Base-by-base conservation (phyloP, 2,888 invertebrate species). In the Imbricaverruca yamaguchii region DNA sequence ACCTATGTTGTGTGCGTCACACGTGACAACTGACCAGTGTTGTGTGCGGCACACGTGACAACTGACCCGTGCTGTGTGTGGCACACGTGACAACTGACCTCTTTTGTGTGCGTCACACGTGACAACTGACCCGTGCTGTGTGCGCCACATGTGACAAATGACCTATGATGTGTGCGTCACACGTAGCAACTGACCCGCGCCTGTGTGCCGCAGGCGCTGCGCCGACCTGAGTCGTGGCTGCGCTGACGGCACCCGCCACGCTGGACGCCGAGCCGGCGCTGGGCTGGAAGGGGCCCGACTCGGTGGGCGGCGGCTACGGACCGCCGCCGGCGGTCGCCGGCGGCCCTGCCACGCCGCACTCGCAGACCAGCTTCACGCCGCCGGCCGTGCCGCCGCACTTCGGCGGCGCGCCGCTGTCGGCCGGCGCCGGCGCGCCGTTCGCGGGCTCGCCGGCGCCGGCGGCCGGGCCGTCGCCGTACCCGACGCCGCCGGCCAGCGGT, bases 401-500 rank as follows among this genome's bases (percentile, higher is more conserved):
- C 79, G 3, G 23, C 13, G 57, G 79, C 18, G 57, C 79, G 21
- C 57, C 23, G 9, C 79, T 25, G 15, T 57, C 79, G n/a, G 79
- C 56, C 67, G 67, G 9, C 23, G 11, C 67, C 25, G 57, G 57
- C 23, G 21, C 79, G 56, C 79, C 79, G 23, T 79, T 23, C 79
- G 11, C 79, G 23, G 79, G 57, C 23, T 79, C 79, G 15, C 79
- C 79, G 79, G 57, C n/a, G 79, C 79, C 79, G 79, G 6, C 79
- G 23, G 57, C 57, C 79, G 79, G 79, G 1, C 79, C 56, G 23
- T 79, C 79, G 25, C 79, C 79, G 57, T 79, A 57, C 79, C 79
- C 79, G 57, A 79, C 79, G 79, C 79, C 79, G 12, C 79, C 79
- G 79, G 79, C 79, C 57, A 79, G 79, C 79, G 79, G 79, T 57